Base-by-base conservation (phyloP, 2,888 invertebrate genomes). In the Drosophila fulvimacula region DNA sequence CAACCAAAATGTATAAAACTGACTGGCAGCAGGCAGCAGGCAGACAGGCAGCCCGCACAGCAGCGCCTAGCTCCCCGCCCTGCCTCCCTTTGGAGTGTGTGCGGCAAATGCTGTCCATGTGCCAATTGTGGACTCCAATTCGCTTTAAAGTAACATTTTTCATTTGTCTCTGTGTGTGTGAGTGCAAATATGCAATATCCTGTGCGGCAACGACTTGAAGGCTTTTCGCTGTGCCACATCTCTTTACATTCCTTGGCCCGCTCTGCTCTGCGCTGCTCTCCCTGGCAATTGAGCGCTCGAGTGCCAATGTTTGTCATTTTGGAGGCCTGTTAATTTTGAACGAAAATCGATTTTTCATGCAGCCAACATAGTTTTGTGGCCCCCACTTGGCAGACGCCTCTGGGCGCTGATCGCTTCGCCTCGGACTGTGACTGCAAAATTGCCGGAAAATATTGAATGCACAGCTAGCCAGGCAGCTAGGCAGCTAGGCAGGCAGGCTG, bases 291-390 rank as follows among this genome's bases (percentile, higher is more conserved):
- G 78, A 74, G 78, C 69, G 72, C 78, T 80, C 76, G 79, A 76
- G 55, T 81, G 83, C 65, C 89, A 89, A 78, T 89, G 78, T 86
- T 86, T 89, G 85, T 86, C 85, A 86, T 89, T 87, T 88, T 84
- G 76, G 80, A 82, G 89, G 89, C 88, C 78, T 84, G 89, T 86
- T 86, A 89, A 89, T 86, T 89, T 86, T 85, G 77, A 82, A 87
- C 88, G 76, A 82, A 82, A 89, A 86, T 86, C 85, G 85, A 86
- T 86, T 86, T 89, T 80, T 75, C 78, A 84, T 65, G 65, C 68
- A 46, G 13, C 49, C 30, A 36, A 51, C 51, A 52, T 21, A 38
- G 38, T 24, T 36, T 34, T 52, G 42, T 21, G 24, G 27, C 17
- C 38, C 27, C 17, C 60, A 21, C 19, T 32, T 51, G 17, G 30